phyloP scores from a whole-genome alignment of 2,888 invertebrate species.

The Phania funesta region DNA sequence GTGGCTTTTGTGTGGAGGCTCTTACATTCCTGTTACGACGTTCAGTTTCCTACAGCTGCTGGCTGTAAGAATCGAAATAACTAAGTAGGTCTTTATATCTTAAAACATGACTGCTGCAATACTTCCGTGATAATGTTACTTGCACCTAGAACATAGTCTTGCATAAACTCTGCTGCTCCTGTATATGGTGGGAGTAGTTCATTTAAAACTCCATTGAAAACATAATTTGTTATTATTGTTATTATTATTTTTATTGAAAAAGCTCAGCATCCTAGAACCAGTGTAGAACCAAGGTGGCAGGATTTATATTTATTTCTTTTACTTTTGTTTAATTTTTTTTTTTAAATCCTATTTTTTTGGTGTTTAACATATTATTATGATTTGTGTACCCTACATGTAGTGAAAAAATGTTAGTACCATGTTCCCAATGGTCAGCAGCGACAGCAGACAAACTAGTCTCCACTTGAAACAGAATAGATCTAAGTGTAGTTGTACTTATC shows the following conservation, averaged over 20 bases:
- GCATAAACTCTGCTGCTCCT: slow-evolving; percentile 7
- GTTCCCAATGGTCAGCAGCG: no score
- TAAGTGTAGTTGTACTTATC: no score
- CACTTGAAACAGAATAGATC: no score
- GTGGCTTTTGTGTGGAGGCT: slow-evolving; percentile 42
- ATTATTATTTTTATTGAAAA: slow-evolving; percentile 47
- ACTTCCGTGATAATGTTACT: slow-evolving; percentile 4
- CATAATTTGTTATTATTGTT: slow-evolving; percentile 52
- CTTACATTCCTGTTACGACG: slow-evolving; percentile 48
- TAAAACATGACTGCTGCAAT: slow-evolving; percentile 34
- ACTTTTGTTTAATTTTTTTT: background rate
- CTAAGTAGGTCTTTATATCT: slow-evolving; percentile 49
- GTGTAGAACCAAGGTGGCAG: background rate
- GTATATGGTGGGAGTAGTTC: background rate
- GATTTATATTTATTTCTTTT: background rate
- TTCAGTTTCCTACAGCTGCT: slow-evolving; percentile 60
- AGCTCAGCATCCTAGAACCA: slow-evolving; percentile 13
- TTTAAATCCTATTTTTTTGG: background rate
- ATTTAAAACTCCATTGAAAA: slow-evolving; percentile 26
- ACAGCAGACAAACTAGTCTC: no score
- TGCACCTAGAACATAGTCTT: background rate
- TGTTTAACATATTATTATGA: background rate
- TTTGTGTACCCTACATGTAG: background rate
- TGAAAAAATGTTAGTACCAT: background rate
- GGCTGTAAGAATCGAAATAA: slow-evolving; percentile 49